Percentiles rank a stretch among this genome's conserved stretches.
Evolutionary conservation across 2,888 invertebrate species (phyloP).

Genomic region (Macrosoma leucophasiata): DNA sequence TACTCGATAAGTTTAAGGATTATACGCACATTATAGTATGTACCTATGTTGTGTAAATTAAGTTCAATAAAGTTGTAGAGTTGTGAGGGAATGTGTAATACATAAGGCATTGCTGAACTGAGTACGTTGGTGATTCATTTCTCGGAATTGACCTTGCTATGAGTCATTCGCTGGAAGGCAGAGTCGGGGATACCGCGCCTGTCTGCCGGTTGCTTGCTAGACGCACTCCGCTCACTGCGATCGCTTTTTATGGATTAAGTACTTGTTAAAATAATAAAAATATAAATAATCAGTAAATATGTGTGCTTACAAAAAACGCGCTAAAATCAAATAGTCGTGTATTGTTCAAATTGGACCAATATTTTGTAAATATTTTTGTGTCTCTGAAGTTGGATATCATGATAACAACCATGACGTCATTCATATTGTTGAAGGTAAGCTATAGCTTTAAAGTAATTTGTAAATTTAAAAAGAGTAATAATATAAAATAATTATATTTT

Average conservation of each 20-base stretch:
- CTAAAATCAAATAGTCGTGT: conserved; percentile 37
- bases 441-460: conserved; percentile 15
- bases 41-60: conserved; percentile 31
- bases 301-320: conserved; percentile 41
- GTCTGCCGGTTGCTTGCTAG: conserved; percentile 71
- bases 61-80: conserved; percentile 40
- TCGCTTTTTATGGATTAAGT: conserved; percentile 39
- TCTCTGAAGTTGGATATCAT: conserved; percentile 65
- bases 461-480: conserved; percentile 11
- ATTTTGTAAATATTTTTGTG: conserved; percentile 58
- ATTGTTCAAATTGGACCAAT: too few species aligned
- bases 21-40: not conserved
- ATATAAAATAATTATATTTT: not conserved
- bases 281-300: conserved; percentile 41
- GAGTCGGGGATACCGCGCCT: conserved; percentile 76
- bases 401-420: conserved; percentile 77
- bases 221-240: conserved; percentile 57
- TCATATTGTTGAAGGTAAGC: conserved; percentile 71
- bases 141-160: conserved; percentile 77
- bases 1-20: too few species aligned
- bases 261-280: conserved; percentile 35
- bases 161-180: conserved; percentile 76
- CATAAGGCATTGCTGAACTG: conserved; percentile 67
- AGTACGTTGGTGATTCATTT: conserved; percentile 74
- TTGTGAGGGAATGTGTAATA: conserved; percentile 62